Conservation (phyloP, 2,797 vertebrate genomes). For the Enteromius afrohamiltoni region DNA sequence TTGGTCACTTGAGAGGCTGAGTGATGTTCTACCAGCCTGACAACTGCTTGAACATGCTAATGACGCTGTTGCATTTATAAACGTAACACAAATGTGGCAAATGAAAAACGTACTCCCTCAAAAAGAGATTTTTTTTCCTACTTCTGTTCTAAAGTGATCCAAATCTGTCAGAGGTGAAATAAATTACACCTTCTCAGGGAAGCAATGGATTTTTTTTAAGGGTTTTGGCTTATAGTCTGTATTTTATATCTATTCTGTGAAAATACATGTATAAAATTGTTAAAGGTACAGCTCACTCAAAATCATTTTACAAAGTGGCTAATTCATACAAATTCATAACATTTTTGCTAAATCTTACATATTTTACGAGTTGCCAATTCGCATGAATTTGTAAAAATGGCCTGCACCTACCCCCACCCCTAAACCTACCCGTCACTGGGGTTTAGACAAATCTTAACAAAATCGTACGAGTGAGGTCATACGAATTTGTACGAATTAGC, state of each 20-base stretch:
- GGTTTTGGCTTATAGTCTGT: constrained; percentile 1
- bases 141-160: constrained; percentile 31
- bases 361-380: too few relatives aligned
- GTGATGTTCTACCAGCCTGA: constrained; percentile 63
- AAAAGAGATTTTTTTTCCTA: constrained; percentile 4
- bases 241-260: constrained; percentile 12
- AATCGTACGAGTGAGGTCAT: too few relatives aligned
- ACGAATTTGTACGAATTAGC: too few relatives aligned
- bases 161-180: constrained; percentile 46
- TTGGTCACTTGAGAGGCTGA: constrained; percentile 61
- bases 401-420: too few relatives aligned
- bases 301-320: too few relatives aligned
- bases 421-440: too few relatives aligned
- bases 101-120: constrained; percentile 50
- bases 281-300: not conserved
- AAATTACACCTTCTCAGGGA: constrained; percentile 34
- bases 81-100: constrained; percentile 50
- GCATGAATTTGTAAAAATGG: too few relatives aligned
- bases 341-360: too few relatives aligned
- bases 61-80: constrained; percentile 61
- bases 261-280: constrained; percentile 4
- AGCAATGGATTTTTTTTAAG: constrained; percentile 16
- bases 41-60: constrained; percentile 57
- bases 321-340: too few relatives aligned
- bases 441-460: too few relatives aligned